Evolutionary conservation across 2,888 invertebrate genomes (phyloP).

Genomic region (Andrena hattorfiana): DNA sequence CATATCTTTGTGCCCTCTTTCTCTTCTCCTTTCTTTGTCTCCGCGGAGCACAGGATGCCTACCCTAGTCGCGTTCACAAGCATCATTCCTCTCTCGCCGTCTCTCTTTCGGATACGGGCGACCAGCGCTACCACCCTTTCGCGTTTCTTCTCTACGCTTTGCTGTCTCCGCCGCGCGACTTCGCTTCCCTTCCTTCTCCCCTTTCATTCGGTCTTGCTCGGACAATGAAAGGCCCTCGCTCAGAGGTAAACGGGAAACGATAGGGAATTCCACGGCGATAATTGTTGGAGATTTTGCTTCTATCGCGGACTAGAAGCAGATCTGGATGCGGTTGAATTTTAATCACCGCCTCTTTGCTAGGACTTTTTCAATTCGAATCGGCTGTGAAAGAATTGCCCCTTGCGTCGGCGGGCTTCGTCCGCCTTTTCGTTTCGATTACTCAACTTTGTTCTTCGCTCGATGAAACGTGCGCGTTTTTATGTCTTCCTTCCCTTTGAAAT

Average conservation of each 20-base stretch:
- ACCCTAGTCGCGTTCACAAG: conserved; percentile 33
- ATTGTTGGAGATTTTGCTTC: conserved; percentile 67
- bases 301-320: conserved; percentile 50
- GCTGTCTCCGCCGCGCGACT: conserved; percentile 58
- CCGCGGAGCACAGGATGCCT: conserved; percentile 8
- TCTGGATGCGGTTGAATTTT: conserved; percentile 67
- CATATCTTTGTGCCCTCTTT: conserved; percentile 39
- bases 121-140: conserved; percentile 59
- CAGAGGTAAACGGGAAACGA: conserved; percentile 65
- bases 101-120: conserved; percentile 50
- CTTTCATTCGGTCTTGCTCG: conserved; percentile 55
- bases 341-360: conserved; percentile 50
- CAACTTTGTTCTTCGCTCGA: conserved; percentile 12
- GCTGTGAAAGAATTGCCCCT: conserved; percentile 20
- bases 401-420: background rate
- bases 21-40: conserved; percentile 29
- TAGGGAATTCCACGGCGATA: conserved; percentile 67
- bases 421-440: background rate
- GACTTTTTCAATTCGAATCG: background rate
- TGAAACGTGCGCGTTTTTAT: background rate
- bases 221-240: conserved; percentile 64
- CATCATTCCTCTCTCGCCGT: conserved; percentile 27
- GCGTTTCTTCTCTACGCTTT: conserved; percentile 59
- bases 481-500: background rate
- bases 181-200: conserved; percentile 23